Evolutionary conservation across 2,888 invertebrate species (phyloP), one percentile per base, ranked within the genome.

Genomic region (Eristalis arbustorum): DNA sequence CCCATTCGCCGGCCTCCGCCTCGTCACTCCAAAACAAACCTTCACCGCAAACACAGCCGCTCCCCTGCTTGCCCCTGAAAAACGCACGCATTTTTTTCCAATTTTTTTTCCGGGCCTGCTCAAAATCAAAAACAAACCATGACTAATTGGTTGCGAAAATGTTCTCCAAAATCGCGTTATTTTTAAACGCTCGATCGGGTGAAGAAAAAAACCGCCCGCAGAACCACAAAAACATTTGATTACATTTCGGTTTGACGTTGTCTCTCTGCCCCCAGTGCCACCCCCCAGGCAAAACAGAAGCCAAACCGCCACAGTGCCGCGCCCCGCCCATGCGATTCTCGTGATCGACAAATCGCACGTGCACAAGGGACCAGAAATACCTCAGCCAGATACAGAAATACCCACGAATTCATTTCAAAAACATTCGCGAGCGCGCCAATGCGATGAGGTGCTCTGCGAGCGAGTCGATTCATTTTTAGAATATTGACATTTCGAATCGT

Each of bases 401-500:
- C 11, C 59, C 59, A 13, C 59, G 25, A 59, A 28, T 28, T 31
- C 59, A 59, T 59, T 59, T 23, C 25, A 28, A 59, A 59, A 59
- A 25, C 59, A 59, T 59, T 59, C 59, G 25, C 23, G 3, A 0
- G 1, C 6, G 49, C 14, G n/a, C 22, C 2, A n/a, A 10, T 1
- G 31, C 31, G 10, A 10, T 10, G 31, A 4, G 31, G 8, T 5
- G 10, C 1, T 8, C 6, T 8, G 31, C 1, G 31, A 1, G 31
- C 4, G 31, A 13, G 37, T 37, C 11, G 10, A 63, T 49, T 22
- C 73, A 59, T 66, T 66, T 78, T 72, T 78, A 78, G 78, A 71
- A n/a, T 66, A 72, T 57, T 78, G 78, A 78, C 78, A 78, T 78
- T 78, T 72, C 66, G 71, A 77, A 14, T 59, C 59, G 59, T 59